Evolutionary conservation across 2,888 invertebrate species (phyloP).

Genomic region (Bellardia bayeri): DNA sequence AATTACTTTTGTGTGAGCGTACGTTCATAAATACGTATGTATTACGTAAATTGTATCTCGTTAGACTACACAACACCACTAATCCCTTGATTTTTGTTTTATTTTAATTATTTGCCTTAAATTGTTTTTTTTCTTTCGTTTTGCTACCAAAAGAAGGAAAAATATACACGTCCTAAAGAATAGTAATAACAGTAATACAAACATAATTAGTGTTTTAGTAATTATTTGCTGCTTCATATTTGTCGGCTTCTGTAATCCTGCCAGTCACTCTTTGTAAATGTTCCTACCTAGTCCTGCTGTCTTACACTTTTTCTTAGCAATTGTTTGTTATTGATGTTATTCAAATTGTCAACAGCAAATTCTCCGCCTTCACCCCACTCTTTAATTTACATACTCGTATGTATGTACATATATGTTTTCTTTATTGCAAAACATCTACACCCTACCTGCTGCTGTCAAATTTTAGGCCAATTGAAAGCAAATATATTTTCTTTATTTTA

Average conservation of each 20-base stretch:
- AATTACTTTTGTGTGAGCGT: not conserved
- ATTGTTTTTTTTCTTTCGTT: constrained; percentile 17
- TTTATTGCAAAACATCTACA: constrained; percentile 4
- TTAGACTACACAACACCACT: constrained; percentile 47
- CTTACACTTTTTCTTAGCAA: not conserved
- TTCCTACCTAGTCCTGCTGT: not conserved
- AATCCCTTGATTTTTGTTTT: constrained; percentile 34
- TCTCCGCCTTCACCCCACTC: not conserved
- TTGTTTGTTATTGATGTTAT: constrained; percentile 35
- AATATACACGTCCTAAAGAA: not conserved
- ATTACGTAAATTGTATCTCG: not conserved
- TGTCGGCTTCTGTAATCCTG: constrained; percentile 18
- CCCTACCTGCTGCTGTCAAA: constrained; percentile 21
- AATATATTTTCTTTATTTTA: not conserved
- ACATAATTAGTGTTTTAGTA: constrained; percentile 12
- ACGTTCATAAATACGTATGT: not conserved
- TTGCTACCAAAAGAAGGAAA: not conserved
- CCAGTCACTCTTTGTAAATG: constrained; percentile 16
- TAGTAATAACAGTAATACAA: not conserved
- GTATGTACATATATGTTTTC: not conserved
- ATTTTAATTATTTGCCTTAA: not conserved
- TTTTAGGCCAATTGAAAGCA: not conserved
- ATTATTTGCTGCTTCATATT: constrained; percentile 40
- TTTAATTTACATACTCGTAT: too few relatives aligned
- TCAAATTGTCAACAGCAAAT: constrained; percentile 19